Conservation (phyloP, 92 coral and sea anemone species). For the Palythoa grandis region DNA sequence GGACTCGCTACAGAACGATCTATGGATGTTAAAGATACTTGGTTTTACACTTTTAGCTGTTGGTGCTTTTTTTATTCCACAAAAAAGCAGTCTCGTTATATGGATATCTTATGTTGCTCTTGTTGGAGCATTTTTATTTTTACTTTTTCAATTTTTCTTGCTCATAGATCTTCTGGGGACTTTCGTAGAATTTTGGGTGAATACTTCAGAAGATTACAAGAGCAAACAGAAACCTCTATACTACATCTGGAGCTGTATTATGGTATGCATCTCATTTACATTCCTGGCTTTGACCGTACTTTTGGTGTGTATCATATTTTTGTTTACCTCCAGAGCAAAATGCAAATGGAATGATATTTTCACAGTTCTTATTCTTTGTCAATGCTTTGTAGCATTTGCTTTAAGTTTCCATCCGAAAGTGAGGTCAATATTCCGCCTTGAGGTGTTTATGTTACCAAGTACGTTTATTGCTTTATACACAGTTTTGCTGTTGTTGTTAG, state of each 20-base stretch:
- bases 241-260: not conserved
- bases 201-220: not conserved
- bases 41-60: not conserved
- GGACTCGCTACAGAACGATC: constrained; percentile 49
- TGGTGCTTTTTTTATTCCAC: constrained; percentile 53
- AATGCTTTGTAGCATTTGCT: constrained; percentile 45
- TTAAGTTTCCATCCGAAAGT: constrained; percentile 46
- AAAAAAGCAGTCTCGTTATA: constrained; percentile 38
- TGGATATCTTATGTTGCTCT: constrained; percentile 44
- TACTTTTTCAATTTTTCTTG: constrained; percentile 52
- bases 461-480: constrained; percentile 39
- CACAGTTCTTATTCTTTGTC: constrained; percentile 38
- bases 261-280: constrained; percentile 18
- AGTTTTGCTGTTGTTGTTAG: constrained; percentile 31
- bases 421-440: constrained; percentile 47
- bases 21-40: constrained; percentile 49
- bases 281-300: constrained; percentile 39
- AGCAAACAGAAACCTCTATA: not conserved
- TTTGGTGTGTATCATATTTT: constrained; percentile 29
- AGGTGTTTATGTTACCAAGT: constrained; percentile 50
- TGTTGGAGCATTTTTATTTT: constrained; percentile 41
- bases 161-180: constrained; percentile 43
- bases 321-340: constrained; percentile 35
- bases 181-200: constrained; percentile 2
- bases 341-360: constrained; percentile 57